These are phyloP conservation scores for Acromyrmex echinatior DNA, from an alignment of 1,140 invertebrate genomes.

Conservation along the genomic window DNA sequence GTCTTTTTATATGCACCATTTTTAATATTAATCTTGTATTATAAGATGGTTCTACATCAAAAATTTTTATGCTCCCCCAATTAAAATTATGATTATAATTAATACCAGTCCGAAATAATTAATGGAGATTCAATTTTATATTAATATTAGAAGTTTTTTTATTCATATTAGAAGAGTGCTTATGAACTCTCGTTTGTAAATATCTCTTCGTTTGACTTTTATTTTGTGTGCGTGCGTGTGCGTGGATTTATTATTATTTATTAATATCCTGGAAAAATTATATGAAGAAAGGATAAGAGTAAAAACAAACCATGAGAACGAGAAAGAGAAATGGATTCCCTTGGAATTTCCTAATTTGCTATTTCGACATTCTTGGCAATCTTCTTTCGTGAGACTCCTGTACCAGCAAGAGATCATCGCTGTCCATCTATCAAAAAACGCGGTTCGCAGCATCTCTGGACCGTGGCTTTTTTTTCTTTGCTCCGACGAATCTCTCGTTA, in stretches of 20 bases:
- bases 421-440: conserved; percentile 84
- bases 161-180: no score
- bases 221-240: no score
- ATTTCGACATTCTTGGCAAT: conserved; percentile 83
- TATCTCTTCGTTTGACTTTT: no score
- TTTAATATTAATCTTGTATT: no score
- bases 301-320: conserved; percentile 65
- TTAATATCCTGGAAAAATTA: background rate
- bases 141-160: no score
- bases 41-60: no score
- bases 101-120: no score
- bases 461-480: conserved; percentile 17
- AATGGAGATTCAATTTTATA: no score
- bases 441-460: conserved; percentile 66
- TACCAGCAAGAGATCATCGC: conserved; percentile 73
- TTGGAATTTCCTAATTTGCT: conserved; percentile 85
- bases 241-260: conserved; percentile 1
- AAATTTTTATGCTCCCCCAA: no score
- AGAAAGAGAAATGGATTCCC: conserved; percentile 68
- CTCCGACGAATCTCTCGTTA: background rate
- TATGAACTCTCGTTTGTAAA: no score
- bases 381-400: conserved; percentile 80
- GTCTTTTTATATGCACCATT: no score
- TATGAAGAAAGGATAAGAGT: conserved; percentile 38
- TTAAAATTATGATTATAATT: no score